Evolutionary conservation across 2,113 vertebrate genomes (phyloP).

Genomic region (Patagioenas fasciata): DNA sequence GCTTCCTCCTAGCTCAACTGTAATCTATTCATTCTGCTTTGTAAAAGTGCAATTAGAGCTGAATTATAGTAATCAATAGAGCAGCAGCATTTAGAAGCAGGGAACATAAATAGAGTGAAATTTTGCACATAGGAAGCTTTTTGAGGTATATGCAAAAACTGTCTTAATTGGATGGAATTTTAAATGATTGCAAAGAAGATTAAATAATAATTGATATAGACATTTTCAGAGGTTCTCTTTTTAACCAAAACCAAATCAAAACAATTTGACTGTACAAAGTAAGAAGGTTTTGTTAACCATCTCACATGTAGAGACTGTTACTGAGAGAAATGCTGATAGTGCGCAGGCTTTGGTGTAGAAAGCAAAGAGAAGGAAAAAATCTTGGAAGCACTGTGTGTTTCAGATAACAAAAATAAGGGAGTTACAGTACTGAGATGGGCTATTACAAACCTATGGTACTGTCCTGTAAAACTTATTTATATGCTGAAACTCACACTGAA

Average conservation of each 20-base stretch:
- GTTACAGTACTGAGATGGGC: not conserved
- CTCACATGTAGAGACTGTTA: not conserved
- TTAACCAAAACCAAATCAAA: not conserved
- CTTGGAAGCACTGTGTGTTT: not conserved
- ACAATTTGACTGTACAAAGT: not conserved
- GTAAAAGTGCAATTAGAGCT: conserved; percentile 73
- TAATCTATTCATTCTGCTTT: conserved; percentile 62
- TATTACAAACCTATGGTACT: not conserved
- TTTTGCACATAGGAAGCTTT: conserved; percentile 37
- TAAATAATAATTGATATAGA: not conserved
- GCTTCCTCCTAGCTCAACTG: conserved; percentile 56
- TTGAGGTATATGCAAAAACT: conserved; percentile 9
- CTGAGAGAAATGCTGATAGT: not conserved
- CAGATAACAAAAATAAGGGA: not conserved
- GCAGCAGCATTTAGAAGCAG: conserved; percentile 57
- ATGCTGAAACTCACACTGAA: not conserved
- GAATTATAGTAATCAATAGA: conserved; percentile 79
- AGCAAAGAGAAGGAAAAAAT: not conserved
- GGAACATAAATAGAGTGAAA: conserved; percentile 36
- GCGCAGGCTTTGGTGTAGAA: not conserved
- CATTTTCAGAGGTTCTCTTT: not conserved
- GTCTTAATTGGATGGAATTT: not conserved
- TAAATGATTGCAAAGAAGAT: not conserved
- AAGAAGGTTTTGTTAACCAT: not conserved
- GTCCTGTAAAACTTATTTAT: not conserved